Evolutionary conservation across 2,113 vertebrate species (phyloP).

Genomic region (Sylvia atricapilla): DNA sequence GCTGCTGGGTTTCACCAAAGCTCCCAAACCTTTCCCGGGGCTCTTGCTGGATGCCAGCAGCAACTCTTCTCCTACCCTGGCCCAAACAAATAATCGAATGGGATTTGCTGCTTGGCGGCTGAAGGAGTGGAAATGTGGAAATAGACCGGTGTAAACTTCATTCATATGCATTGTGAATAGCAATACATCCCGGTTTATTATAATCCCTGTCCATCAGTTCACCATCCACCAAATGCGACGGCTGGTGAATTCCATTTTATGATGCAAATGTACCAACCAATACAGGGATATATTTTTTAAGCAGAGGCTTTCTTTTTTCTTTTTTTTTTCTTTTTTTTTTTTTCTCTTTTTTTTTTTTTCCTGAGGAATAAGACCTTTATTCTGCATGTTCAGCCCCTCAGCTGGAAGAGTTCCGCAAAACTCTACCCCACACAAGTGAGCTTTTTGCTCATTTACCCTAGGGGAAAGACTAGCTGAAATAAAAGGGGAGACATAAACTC

Average conservation of each 20-base stretch:
- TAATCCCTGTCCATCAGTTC: conserved; percentile 33
- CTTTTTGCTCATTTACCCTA: neutral
- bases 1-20: neutral
- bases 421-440: neutral
- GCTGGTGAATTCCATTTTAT: conserved; percentile 58
- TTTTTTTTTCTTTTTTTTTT: neutral
- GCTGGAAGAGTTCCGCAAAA: neutral
- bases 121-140: neutral
- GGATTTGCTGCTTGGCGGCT: neutral
- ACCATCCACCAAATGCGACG: neutral
- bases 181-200: neutral
- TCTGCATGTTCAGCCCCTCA: neutral
- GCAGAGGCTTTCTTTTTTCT: neutral
- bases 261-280: conserved; percentile 54
- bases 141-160: neutral
- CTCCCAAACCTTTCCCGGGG: neutral
- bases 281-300: neutral
- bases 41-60: neutral
- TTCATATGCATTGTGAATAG: conserved; percentile 4
- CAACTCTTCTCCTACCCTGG: neutral
- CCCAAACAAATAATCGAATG: neutral
- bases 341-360: neutral
- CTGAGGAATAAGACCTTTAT: neutral
- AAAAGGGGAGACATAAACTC: neutral
- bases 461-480: neutral